phyloP scores from a whole-genome alignment of 1,140 invertebrate genomes.

The Trichogramma pretiosum region DNA sequence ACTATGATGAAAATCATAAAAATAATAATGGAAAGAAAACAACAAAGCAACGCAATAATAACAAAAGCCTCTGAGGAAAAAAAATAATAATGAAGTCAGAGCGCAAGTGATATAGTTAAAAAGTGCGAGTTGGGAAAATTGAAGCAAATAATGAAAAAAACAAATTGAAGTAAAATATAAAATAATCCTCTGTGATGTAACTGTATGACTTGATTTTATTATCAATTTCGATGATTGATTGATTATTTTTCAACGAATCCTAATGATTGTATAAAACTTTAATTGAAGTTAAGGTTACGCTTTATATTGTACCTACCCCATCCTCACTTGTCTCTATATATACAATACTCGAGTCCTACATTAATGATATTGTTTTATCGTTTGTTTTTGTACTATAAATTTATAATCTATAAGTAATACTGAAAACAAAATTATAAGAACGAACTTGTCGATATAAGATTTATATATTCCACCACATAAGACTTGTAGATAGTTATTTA shows the following conservation, averaged over 20 bases:
- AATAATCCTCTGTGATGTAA: conserved; percentile 23
- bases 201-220: conserved; percentile 21
- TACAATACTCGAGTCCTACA: conserved; percentile 6
- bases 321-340: conserved; percentile 1
- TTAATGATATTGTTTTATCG: conserved; percentile 5
- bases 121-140: too few relatives aligned
- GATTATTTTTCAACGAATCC: conserved; percentile 16
- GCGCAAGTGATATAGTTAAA: conserved; percentile 11
- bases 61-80: neutral
- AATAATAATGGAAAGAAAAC: too few relatives aligned
- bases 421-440: conserved; percentile 5
- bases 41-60: conserved; percentile 1
- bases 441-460: too few relatives aligned
- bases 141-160: conserved; percentile 16
- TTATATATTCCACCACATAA: too few relatives aligned
- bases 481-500: too few relatives aligned
- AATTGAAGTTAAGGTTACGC: conserved; percentile 13
- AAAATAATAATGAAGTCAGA: conserved; percentile 6
- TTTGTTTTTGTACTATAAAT: conserved; percentile 13
- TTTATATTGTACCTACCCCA: neutral
- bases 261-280: conserved; percentile 7
- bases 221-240: conserved; percentile 21
- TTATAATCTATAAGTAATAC: conserved; percentile 12
- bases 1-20: too few relatives aligned
- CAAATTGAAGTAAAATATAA: conserved; percentile 15